A percentile compares a stretch with the other conserved stretches of the same genome.
Conservation (phyloP, 2,888 invertebrate species). For the Oxyscelio sp. region DNA sequence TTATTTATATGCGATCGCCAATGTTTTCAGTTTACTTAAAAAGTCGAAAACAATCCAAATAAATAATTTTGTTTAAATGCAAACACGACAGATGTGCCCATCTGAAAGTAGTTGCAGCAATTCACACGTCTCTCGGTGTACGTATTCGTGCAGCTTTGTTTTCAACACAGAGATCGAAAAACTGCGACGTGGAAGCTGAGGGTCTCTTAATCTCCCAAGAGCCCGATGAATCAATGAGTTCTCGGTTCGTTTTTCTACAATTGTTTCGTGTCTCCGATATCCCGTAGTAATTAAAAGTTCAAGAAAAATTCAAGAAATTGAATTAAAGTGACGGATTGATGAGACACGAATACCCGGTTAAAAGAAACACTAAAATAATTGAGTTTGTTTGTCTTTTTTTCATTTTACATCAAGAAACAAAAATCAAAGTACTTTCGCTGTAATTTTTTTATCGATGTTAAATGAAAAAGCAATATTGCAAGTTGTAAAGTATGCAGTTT, state of each 20-base stretch:
- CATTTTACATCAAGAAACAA: no score
- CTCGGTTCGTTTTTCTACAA: constrained; percentile 29
- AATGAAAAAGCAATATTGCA: no score
- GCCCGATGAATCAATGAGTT: constrained; percentile 44
- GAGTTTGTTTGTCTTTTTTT: no score
- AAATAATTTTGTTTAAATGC: neutral
- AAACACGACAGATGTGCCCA: neutral
- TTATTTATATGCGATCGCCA: no score
- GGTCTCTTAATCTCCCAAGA: constrained; percentile 39
- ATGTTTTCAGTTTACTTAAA: no score
- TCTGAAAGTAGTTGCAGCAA: neutral
- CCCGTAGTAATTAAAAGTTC: constrained; percentile 41
- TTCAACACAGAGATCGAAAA: constrained; percentile 21
- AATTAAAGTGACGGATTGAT: constrained; percentile 14
- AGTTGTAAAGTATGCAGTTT: no score
- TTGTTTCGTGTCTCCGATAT: constrained; percentile 41
- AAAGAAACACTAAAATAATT: no score
- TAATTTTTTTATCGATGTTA: no score
- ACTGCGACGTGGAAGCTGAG: constrained; percentile 28
- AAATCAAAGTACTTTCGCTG: no score
- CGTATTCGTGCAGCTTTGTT: neutral
- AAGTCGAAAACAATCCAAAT: neutral
- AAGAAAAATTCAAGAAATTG: constrained; percentile 43
- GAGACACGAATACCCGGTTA: neutral
- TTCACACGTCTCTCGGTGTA: constrained; percentile 11